A percentile compares a stretch with the other conserved stretches of the same genome.
Conservation (phyloP, 2,888 invertebrate species). For the Acrobasis consociella region DNA sequence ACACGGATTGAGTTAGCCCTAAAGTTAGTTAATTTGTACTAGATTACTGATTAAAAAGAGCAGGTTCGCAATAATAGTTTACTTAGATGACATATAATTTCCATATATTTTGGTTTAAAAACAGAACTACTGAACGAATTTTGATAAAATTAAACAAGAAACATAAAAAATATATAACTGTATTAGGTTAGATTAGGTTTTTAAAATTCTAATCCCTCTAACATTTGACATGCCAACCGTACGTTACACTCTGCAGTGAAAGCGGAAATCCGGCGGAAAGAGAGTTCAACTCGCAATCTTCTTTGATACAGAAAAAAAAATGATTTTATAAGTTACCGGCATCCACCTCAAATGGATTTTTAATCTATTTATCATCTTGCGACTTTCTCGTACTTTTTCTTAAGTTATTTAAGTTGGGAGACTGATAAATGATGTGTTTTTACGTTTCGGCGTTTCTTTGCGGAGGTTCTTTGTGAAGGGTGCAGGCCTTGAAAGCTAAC, state of each 20-base stretch:
- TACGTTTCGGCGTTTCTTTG: constrained; percentile 3
- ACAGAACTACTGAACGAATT: too few species aligned
- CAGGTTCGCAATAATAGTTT: too few species aligned
- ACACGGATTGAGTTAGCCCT: too few species aligned
- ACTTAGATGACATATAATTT: too few species aligned
- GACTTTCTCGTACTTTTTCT: constrained; percentile 34
- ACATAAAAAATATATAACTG: too few species aligned
- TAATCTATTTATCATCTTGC: constrained; percentile 53
- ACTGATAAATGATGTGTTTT: constrained; percentile 20
- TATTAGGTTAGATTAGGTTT: too few species aligned
- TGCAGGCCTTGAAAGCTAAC: not conserved
- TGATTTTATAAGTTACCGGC: constrained; percentile 45
- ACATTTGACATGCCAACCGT: constrained; percentile 28
- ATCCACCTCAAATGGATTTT: constrained; percentile 43
- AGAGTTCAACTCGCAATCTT: constrained; percentile 43
- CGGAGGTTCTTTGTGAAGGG: not conserved
- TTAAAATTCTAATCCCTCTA: not conserved
- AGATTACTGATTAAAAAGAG: too few species aligned
- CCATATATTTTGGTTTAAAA: too few species aligned
- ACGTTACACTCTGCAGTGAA: constrained; percentile 36
- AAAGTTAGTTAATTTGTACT: too few species aligned
- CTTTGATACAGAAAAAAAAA: constrained; percentile 41
- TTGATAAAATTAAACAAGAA: too few species aligned
- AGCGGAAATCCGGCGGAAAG: constrained; percentile 48
- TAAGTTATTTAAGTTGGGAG: constrained; percentile 23